These are phyloP conservation scores for Bathybates hornii DNA, from an alignment of 2,113 vertebrate genomes.

Conservation along the genomic window DNA sequence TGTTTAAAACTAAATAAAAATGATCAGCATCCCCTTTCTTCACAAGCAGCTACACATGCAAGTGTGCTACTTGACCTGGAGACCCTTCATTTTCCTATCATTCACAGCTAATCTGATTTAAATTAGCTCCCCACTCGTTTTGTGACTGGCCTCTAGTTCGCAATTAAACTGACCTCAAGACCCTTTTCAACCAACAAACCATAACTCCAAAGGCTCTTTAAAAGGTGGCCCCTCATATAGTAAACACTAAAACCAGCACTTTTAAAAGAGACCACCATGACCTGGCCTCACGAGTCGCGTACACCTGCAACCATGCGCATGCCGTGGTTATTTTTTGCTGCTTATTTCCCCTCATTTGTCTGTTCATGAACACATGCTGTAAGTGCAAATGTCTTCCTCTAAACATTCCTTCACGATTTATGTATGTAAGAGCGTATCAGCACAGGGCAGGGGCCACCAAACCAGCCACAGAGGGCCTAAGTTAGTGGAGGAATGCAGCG, in stretches of 20 bases:
- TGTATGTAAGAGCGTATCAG: neutral
- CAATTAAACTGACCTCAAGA: conserved; percentile 22
- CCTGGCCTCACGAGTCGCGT: neutral
- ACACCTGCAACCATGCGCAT: conserved; percentile 19
- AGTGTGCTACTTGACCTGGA: neutral
- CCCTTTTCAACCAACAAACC: conserved; percentile 39
- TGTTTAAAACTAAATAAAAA: neutral
- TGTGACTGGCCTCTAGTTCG: neutral
- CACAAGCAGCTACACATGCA: neutral
- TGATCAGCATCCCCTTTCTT: rapidly evolving
- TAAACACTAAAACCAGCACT: conserved; percentile 48
- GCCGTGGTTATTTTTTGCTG: neutral
- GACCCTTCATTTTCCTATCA: neutral
- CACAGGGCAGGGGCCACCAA: conserved; percentile 42
- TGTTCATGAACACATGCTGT: neutral
- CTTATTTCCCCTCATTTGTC: neutral
- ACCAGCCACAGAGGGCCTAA: conserved; percentile 68
- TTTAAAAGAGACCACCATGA: conserved; percentile 58
- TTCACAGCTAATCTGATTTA: neutral
- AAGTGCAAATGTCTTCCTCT: neutral
- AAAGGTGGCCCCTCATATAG: conserved; percentile 44
- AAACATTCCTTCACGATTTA: neutral
- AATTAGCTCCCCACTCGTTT: neutral
- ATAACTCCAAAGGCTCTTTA: conserved; percentile 33
- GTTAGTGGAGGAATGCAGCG: conserved; percentile 76